Conservation (phyloP, 2,888 invertebrate genomes). For the Eristalis intricaria region DNA sequence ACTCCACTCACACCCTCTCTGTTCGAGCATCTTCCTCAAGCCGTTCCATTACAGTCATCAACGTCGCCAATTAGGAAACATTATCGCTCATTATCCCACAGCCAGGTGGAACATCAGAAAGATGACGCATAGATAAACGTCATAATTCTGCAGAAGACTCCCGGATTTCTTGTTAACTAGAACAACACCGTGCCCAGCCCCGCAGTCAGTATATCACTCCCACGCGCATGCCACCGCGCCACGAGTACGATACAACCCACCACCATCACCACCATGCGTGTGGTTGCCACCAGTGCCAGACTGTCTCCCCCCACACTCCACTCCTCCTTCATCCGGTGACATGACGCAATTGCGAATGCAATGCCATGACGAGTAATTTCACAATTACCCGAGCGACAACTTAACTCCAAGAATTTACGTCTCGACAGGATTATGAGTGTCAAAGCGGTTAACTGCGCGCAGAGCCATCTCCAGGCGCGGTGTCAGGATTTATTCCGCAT, state of each 20-base stretch:
- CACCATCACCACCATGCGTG: neutral
- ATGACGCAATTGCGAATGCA: constrained; percentile 59
- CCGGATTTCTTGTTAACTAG: constrained; percentile 59
- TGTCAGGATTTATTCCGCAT: constrained; percentile 54
- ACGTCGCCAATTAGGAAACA: neutral
- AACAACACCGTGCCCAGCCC: constrained; percentile 45
- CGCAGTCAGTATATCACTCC: constrained; percentile 43
- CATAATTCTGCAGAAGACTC: constrained; percentile 52
- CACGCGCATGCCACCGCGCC: constrained; percentile 35
- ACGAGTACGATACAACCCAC: neutral
- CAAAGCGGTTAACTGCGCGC: neutral
- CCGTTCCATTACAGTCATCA: neutral
- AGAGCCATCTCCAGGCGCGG: neutral
- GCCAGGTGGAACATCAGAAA: neutral
- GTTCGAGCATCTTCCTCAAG: neutral
- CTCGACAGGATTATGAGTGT: constrained; percentile 63
- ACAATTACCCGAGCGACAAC: constrained; percentile 47
- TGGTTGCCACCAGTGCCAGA: neutral
- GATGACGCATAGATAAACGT: constrained; percentile 22
- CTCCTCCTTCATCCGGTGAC: neutral
- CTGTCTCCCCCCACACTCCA: neutral
- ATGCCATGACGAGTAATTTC: constrained; percentile 54
- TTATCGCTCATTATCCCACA: neutral
- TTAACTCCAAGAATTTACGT: constrained; percentile 46
- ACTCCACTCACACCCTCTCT: no score